Percentiles rank a stretch among this genome's conserved stretches.
Evolutionary conservation across 2,797 vertebrate genomes (phyloP).

Genomic region (Melanotaenia pygmaea): DNA sequence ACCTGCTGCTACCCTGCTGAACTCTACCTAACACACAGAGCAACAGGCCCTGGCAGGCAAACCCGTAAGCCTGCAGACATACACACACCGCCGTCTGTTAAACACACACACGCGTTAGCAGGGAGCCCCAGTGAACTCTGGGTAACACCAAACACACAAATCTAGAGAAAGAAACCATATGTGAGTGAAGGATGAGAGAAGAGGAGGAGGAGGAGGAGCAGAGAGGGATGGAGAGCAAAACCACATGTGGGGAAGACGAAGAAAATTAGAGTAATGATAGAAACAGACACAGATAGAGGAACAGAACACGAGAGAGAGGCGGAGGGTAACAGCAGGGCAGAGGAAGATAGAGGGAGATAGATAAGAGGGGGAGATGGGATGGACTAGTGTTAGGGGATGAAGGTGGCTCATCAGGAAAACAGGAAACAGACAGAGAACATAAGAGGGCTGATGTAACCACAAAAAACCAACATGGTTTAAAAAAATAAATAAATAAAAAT

Average conservation of each 20-base stretch:
- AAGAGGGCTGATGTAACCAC: background rate
- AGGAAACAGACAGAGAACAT: conserved; percentile 9
- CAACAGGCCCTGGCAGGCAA: conserved; percentile 38
- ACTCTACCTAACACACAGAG: conserved; percentile 49
- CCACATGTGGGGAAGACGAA: conserved; percentile 70
- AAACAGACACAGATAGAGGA: conserved; percentile 48
- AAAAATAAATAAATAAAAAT: background rate
- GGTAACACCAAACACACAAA: conserved; percentile 76
- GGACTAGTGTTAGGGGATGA: conserved; percentile 6
- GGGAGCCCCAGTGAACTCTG: conserved; percentile 78
- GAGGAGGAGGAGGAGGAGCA: conserved; percentile 44
- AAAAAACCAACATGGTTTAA: background rate
- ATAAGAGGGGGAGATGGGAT: conserved; percentile 33
- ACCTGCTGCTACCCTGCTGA: conserved; percentile 65
- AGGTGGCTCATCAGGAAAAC: conserved; percentile 22
- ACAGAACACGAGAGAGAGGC: conserved; percentile 10
- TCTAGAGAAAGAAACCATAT: conserved; percentile 76
- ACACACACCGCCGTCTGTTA: conserved; percentile 36
- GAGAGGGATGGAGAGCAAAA: conserved; percentile 74
- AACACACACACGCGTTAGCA: conserved; percentile 25
- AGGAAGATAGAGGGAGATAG: conserved; percentile 44
- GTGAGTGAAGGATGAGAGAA: conserved; percentile 75
- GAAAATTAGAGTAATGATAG: conserved; percentile 45
- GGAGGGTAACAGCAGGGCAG: conserved; percentile 41
- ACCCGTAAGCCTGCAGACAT: conserved; percentile 37